Conservation (phyloP, 2,113 vertebrate species). For the Jacana jacana region DNA sequence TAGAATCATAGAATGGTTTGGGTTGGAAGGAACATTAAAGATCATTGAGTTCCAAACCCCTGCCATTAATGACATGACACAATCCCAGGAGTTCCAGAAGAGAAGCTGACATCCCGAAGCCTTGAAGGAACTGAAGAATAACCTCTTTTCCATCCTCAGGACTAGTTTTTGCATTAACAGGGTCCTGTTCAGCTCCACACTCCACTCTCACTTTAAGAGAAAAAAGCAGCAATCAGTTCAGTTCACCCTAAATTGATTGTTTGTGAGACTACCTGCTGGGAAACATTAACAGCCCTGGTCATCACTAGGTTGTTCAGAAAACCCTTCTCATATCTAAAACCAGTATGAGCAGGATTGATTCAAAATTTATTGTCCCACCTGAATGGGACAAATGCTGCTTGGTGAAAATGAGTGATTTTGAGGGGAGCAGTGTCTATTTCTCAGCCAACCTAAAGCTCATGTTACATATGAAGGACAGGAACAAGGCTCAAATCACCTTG, state of each 20-base stretch:
- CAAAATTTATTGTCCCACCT: neutral
- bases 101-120: neutral
- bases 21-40: too few relatives aligned
- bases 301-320: neutral
- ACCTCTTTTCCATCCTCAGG: neutral
- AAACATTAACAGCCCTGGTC: neutral
- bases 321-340: neutral
- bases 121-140: neutral
- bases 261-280: neutral
- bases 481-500: neutral
- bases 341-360: neutral
- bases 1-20: too few relatives aligned
- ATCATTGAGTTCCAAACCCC: too few relatives aligned
- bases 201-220: neutral
- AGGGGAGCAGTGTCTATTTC: neutral
- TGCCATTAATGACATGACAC: neutral
- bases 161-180: neutral
- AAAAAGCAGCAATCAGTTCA: neutral
- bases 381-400: accelerated
- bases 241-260: neutral
- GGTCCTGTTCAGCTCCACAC: neutral
- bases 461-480: accelerated
- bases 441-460: neutral
- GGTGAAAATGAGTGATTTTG: neutral
- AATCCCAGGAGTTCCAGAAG: neutral